phyloP scores from a whole-genome alignment of 2,113 vertebrate genomes.

The Salvator merianae region DNA sequence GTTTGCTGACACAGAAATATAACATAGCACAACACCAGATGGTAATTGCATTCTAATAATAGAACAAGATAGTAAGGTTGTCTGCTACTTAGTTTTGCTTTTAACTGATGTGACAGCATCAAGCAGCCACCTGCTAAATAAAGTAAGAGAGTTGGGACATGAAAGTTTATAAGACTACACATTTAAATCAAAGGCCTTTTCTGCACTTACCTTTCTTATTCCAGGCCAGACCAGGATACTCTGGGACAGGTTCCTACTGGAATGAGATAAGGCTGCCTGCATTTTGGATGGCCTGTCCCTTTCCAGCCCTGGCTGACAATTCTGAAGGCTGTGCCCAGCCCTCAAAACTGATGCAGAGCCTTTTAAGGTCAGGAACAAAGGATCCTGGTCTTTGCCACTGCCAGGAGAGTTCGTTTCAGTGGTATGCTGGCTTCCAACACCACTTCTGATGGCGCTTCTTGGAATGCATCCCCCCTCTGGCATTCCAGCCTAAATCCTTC shows the following conservation, averaged over 20 bases:
- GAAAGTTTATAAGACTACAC: not conserved
- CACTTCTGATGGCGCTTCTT: too few species aligned
- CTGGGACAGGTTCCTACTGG: not conserved
- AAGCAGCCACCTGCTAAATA: slow-evolving; percentile 38
- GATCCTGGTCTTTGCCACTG: too few species aligned
- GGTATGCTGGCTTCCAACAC: too few species aligned
- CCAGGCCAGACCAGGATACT: not conserved
- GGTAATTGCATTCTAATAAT: slow-evolving; percentile 68
- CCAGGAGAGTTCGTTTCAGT: too few species aligned
- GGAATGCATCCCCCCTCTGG: too few species aligned
- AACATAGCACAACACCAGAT: slow-evolving; percentile 34
- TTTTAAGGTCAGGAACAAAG: too few species aligned
- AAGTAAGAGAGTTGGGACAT: not conserved
- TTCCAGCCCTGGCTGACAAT: too few species aligned
- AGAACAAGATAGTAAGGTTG: slow-evolving; percentile 60
- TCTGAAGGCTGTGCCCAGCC: too few species aligned
- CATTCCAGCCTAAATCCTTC: too few species aligned
- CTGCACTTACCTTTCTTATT: too few species aligned
- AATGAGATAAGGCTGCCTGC: not conserved
- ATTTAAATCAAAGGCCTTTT: not conserved
- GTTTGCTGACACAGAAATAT: slow-evolving; percentile 61
- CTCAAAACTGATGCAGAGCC: too few species aligned
- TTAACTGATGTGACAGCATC: slow-evolving; percentile 54
- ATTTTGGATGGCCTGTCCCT: too few species aligned
- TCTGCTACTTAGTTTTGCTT: slow-evolving; percentile 55